These are phyloP conservation scores for Nothura maculosa DNA, from an alignment of 2,797 vertebrate genomes.

Conservation along the genomic window DNA sequence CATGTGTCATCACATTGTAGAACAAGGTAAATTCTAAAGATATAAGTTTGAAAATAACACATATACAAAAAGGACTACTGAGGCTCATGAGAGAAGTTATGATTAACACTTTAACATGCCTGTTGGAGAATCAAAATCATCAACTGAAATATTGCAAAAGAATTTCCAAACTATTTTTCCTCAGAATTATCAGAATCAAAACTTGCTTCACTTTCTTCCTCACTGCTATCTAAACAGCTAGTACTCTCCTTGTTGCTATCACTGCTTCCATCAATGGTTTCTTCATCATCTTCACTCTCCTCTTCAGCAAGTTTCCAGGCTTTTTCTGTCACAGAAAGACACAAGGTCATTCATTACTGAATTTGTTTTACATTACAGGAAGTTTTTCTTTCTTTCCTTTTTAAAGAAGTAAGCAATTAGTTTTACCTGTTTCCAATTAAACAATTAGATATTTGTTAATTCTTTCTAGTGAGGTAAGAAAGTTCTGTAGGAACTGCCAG, in stretches of 20 bases:
- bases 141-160: neutral
- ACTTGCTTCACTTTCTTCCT: constrained; percentile 51
- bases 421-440: neutral
- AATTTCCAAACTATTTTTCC: constrained; percentile 31
- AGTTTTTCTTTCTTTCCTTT: neutral
- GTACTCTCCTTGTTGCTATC: constrained; percentile 9
- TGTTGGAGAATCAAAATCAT: neutral
- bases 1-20: neutral
- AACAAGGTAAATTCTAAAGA: neutral
- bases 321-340: constrained; percentile 60
- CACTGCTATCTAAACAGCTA: constrained; percentile 56
- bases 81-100: neutral
- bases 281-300: constrained; percentile 46
- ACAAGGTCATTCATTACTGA: neutral
- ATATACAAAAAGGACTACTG: neutral
- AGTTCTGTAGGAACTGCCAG: neutral
- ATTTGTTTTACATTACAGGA: neutral
- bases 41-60: neutral
- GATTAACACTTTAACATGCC: neutral
- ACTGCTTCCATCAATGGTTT: constrained; percentile 29
- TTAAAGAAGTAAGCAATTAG: neutral
- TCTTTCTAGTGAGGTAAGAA: neutral
- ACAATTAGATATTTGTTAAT: neutral
- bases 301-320: constrained; percentile 28
- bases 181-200: constrained; percentile 68